Evolutionary conservation across 2,113 vertebrate species (phyloP).

Genomic region (Salminus brasiliensis): DNA sequence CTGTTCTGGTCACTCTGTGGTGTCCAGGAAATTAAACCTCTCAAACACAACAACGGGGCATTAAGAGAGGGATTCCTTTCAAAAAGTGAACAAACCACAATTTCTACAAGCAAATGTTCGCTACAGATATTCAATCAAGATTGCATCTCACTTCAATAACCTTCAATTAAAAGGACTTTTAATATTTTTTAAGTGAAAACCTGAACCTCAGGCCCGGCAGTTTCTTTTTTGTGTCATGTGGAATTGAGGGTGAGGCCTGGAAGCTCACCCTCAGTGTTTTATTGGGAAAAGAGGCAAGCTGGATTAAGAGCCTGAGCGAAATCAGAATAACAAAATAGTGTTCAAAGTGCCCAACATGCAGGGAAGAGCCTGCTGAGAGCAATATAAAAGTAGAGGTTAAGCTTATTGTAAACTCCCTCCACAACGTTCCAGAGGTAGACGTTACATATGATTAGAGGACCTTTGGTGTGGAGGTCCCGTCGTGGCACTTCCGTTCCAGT

Average conservation of each 20-base stretch:
- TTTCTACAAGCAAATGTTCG: no score
- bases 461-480: conserved; percentile 75
- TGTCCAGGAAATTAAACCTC: conserved; percentile 90
- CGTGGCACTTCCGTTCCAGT: conserved; percentile 81
- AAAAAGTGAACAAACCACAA: no score
- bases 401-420: conserved; percentile 82
- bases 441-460: conserved; percentile 79
- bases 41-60: conserved; percentile 77
- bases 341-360: conserved; percentile 82
- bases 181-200: no score
- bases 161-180: neutral
- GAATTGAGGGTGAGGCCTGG: conserved; percentile 34
- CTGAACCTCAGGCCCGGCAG: conserved; percentile 29
- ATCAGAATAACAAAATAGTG: conserved; percentile 79
- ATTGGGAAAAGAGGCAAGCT: conserved; percentile 57
- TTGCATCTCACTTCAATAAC: neutral
- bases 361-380: conserved; percentile 80
- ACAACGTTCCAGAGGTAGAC: conserved; percentile 78
- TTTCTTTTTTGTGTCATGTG: conserved; percentile 37
- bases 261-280: conserved; percentile 52
- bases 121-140: conserved; percentile 1
- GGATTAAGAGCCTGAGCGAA: conserved; percentile 79
- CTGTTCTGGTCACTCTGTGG: conserved; percentile 81
- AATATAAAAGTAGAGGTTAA: conserved; percentile 85
- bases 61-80: neutral